phyloP scores from a whole-genome alignment of 2,797 vertebrate species.

The Myotis myotis region DNA sequence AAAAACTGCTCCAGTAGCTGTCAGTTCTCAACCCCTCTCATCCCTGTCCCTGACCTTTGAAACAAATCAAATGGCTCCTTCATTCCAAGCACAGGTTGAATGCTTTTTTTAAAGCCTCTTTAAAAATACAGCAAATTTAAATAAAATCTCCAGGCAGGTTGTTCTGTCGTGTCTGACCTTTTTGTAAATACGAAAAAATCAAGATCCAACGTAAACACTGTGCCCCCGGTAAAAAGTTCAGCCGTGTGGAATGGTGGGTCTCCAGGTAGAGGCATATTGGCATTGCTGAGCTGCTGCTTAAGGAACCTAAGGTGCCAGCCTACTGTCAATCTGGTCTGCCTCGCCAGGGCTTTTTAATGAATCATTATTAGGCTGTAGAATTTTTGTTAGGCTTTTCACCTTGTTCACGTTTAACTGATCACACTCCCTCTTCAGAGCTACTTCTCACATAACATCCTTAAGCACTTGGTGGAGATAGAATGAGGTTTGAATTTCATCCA shows the following conservation, averaged over 20 bases:
- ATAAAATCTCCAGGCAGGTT: not conserved
- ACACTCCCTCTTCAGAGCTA: not conserved
- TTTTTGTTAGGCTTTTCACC: conserved; percentile 23
- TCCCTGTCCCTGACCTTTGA: conserved; percentile 11
- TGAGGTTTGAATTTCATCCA: conserved; percentile 41
- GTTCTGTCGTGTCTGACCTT: not conserved
- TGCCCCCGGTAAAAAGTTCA: not conserved
- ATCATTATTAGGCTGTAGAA: conserved; percentile 26
- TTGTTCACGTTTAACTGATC: conserved; percentile 1
- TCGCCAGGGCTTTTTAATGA: conserved; percentile 44
- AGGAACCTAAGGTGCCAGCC: not conserved
- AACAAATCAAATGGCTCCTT: conserved; percentile 20
- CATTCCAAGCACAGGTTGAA: not conserved
- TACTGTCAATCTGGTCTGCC: not conserved
- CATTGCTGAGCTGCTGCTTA: not conserved
- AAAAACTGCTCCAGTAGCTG: not conserved
- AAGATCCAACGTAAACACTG: not conserved
- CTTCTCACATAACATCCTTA: conserved; percentile 23
- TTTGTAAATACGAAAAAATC: conserved; percentile 40
- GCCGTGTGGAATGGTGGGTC: not conserved
- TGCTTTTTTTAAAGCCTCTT: not conserved
- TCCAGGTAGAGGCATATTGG: not conserved
- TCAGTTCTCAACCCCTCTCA: not conserved
- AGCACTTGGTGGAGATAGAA: conserved; percentile 25
- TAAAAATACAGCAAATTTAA: conserved; percentile 42